Base-by-base conservation (phyloP, 2,113 vertebrate species). In the Chionis minor region DNA sequence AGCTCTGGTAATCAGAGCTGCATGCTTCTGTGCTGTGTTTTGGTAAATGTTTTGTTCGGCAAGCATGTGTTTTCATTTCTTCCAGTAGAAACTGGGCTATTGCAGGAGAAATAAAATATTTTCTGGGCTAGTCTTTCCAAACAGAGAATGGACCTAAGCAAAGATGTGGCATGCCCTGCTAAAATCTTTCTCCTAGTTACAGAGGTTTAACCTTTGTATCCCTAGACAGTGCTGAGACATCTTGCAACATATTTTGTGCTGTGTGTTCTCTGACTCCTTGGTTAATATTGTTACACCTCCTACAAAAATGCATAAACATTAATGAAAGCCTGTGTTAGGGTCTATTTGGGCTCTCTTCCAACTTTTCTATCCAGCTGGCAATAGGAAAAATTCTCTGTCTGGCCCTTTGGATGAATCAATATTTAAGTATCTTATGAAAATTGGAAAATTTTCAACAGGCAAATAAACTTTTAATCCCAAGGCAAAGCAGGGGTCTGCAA, bases 401-500 rank as follows among this genome's bases (percentile, higher is more conserved):
- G 81, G 78, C 70, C 56, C 91, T 93, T 87, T 55, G 73, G 47
- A 75, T 96, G 23, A 81, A 89, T 96, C 81, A 72, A 67, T 96
- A 69, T 85, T 91, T 63, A 84, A 94, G 54, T 44, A 56, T 80
- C 33, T 92, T 81, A 75, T 7, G 69, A 38, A 91, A 89, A 94
- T 5, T 49, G 44, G 49, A 89, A 65, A 6, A 7, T 58, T 88
- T 93, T 80, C 86, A 81, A 35, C 47, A 54, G 44, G 54, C 73
- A 94, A 95, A 75, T 40, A 92, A 95, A 84, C 61, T 58, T 58
- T 32, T 58, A 30, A 75, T 96, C 77, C 61, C 69, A 74, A 78
- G 59, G 77, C 45, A 71, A 70, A 86, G 54, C 51, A 62, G 38
- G 18, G 33, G 18, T 49, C 22, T 89, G 23, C 45, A 81, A 1